phyloP scores from a whole-genome alignment of 2,797 vertebrate genomes.

The Gadopsis marmoratus region DNA sequence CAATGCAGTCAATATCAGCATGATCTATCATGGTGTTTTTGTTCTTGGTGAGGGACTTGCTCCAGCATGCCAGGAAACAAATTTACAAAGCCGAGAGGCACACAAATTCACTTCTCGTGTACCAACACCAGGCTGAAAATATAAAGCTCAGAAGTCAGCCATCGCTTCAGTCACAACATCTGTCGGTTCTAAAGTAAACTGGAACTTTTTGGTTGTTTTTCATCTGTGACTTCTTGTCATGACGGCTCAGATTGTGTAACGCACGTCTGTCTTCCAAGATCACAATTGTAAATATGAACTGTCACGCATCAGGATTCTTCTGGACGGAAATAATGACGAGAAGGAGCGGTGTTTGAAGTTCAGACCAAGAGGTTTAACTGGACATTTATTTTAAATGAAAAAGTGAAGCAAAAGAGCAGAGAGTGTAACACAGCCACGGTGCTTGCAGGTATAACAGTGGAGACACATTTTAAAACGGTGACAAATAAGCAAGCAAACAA shows the following conservation, averaged over 20 bases:
- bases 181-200: conserved; percentile 38
- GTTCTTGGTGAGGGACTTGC: conserved; percentile 29
- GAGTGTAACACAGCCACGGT: fast-evolving
- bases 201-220: conserved; percentile 35
- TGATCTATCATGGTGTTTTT: conserved; percentile 33
- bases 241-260: conserved; percentile 40
- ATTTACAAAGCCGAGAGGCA: conserved; percentile 5
- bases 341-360: neutral
- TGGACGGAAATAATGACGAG: conserved; percentile 40
- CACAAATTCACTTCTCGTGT: conserved; percentile 6
- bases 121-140: neutral
- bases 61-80: conserved; percentile 37
- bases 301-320: conserved; percentile 36
- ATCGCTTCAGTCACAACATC: conserved; percentile 28
- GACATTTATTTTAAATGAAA: no score
- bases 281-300: conserved; percentile 35
- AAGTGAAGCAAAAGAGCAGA: neutral
- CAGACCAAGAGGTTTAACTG: neutral
- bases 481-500: neutral
- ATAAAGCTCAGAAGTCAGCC: conserved; percentile 9
- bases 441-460: neutral
- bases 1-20: conserved; percentile 23
- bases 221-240: conserved; percentile 20
- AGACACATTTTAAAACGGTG: neutral
- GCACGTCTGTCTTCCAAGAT: conserved; percentile 29